Conservation (phyloP, 2,888 invertebrate species). For the Sabatieria punctata region DNA sequence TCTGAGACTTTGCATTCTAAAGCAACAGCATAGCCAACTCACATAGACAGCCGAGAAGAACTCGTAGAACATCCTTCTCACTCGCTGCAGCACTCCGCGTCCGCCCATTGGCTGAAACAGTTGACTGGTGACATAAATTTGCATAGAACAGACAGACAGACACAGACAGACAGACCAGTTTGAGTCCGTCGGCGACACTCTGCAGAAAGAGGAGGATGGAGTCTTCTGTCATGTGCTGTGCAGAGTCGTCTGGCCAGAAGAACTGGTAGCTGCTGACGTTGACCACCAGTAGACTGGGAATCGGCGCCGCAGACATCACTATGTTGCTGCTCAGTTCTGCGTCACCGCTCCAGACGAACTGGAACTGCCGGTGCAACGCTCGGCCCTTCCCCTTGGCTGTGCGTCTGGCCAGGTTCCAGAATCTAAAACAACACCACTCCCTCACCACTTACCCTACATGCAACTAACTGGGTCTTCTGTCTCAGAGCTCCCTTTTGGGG, state of each 20-base stretch:
- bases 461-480: no score
- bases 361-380: constrained; percentile 44
- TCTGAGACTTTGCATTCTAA: not conserved
- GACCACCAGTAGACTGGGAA: constrained; percentile 71
- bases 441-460: no score
- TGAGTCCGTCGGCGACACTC: constrained; percentile 53
- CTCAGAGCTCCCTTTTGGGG: no score
- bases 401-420: not conserved
- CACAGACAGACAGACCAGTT: not conserved
- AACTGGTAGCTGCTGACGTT: constrained; percentile 82
- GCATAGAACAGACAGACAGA: no score
- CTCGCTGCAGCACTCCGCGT: constrained; percentile 12
- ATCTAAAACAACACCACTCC: constrained; percentile 1
- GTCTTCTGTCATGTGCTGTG: constrained; percentile 59
- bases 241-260: constrained; percentile 62
- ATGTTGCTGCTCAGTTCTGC: constrained; percentile 80
- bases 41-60: constrained; percentile 52
- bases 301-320: constrained; percentile 62
- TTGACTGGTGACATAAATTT: no score
- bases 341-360: constrained; percentile 87
- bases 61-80: constrained; percentile 48
- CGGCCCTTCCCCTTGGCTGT: not conserved
- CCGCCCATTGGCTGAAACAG: constrained; percentile 13
- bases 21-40: constrained; percentile 15
- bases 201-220: constrained; percentile 57